Evolutionary conservation across 2,888 invertebrate genomes (phyloP), one percentile per base, ranked within the genome.

Genomic region (Drosophila barbarae): DNA sequence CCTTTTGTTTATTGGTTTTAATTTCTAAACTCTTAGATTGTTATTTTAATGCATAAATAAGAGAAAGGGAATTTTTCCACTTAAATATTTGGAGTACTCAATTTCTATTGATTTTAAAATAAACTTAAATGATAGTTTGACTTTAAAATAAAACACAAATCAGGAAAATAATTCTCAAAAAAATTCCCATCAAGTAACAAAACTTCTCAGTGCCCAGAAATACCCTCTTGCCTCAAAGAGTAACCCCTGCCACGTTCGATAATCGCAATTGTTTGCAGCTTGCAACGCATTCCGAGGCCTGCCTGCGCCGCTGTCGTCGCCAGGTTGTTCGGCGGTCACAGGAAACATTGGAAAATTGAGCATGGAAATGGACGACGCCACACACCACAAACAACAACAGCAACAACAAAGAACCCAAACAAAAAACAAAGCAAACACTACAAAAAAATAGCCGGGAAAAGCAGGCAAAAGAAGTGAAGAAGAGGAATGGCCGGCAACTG

Each of bases 241-340:
- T 66, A 57, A 53, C 52, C 12, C 47, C 63, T 54, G 70, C 69
- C 69, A 73, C 68, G 76, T 72, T 80, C 85, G 86, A 85, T 80
- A 80, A 80, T 80, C 86, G 82, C 80, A 81, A 85, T 80, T 84
- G 86, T 80, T 85, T 84, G 84, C 84, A 85, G 85, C 84, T 81
- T 73, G 78, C 58, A 77, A 78, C 84, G 78, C 78, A 85, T 81
- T 58, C 68, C 68, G 39, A 47, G 30, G 28, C 30, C 52, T 35
- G 34, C 52, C 52, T 41, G 32, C 18, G 55, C 55, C 35, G 39
- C 54, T 64, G 65, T 71, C 71, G 71, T 61, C 50, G 61, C 46
- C 46, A 51, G 71, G 80, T 57, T 64, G 74, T 46, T 58, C 60
- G 64, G 70, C 77, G 81, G 75, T 69, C 82, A 84, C 86, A 79